Evolutionary conservation across 2,888 invertebrate genomes (phyloP), one percentile per base, ranked within the genome.

Genomic region (Mesorhabditis spiculigera): DNA sequence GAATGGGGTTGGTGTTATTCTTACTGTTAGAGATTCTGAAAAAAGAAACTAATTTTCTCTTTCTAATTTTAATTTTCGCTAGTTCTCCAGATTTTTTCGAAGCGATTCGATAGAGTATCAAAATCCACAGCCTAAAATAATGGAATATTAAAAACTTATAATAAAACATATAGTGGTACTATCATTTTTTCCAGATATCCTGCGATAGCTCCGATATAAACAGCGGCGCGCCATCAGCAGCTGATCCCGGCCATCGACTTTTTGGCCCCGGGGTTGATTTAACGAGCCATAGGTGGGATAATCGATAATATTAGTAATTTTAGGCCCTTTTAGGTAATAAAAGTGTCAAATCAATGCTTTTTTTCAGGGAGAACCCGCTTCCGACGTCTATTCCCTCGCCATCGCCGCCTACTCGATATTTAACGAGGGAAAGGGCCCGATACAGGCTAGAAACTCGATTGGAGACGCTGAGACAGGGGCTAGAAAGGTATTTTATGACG

Each of bases 251-350:
- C 90, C 71, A 87, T 95, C 69, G 93, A 95, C 86, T 96, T 92
- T 86, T 88, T 93, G 77, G 93, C 95, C 0, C 96, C 96, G 0
- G 96, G 97, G 87, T 91, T 92, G 86, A 89, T n/a, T n/a, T 91
- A 6, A 86, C 92, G 42, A 90, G 91, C 4, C 91, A 91, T 62
- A 89, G 89, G 3, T 50, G n/a, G n/a, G 58, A 50, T 50, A n/a
- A 50, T 10, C 58, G n/a, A 50, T 50, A 13, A 50, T 50, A n/a
- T 13, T 50, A 10, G 28, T 28, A 28, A 28, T 28, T 28, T 28
- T 28, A 28, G 28, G 28, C 28, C 28, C 28, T 28, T 28, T 28
- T 28, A 3, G 28, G 3, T 28, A 28, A 28, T 28, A 28, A 28
- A 28, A 28, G 28, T 28, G 28, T 50, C 8, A 50, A 13, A 50